Conservation (phyloP, 2,797 vertebrate species). For the Galaxias olidus region DNA sequence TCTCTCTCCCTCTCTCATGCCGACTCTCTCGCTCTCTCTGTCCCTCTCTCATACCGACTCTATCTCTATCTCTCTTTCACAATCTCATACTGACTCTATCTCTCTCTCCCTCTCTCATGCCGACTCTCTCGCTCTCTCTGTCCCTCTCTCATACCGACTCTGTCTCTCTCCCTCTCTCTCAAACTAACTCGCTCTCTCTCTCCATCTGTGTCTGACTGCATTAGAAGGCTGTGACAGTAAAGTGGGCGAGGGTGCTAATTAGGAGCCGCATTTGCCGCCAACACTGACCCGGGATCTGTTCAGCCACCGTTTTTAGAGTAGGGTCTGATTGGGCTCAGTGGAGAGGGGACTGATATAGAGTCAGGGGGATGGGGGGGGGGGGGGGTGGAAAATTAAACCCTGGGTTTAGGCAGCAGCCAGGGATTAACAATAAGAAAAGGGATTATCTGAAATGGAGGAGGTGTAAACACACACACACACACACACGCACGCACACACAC, state of each 20-base stretch:
- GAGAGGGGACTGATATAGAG: slow-evolving; percentile 10
- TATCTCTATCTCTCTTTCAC: not conserved
- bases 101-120: not conserved
- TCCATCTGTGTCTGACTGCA: slow-evolving; percentile 13
- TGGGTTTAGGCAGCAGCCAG: slow-evolving; percentile 6
- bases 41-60: slow-evolving; percentile 12
- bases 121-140: slow-evolving; percentile 6
- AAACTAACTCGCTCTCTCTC: slow-evolving; percentile 4
- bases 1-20: slow-evolving; percentile 6
- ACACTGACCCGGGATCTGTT: slow-evolving; percentile 22
- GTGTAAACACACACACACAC: not conserved
- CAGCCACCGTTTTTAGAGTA: not conserved
- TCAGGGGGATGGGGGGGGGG: too few species aligned
- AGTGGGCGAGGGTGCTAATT: slow-evolving; percentile 40
- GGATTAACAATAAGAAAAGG: slow-evolving; percentile 32
- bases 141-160: slow-evolving; percentile 6
- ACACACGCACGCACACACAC: slow-evolving; percentile 9
- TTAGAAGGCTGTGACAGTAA: slow-evolving; percentile 9
- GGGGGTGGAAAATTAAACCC: too few species aligned
- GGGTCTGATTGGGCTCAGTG: slow-evolving; percentile 14
- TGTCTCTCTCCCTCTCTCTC: too few species aligned
- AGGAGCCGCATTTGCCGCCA: slow-evolving; percentile 20
- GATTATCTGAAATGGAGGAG: slow-evolving; percentile 31
- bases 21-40: slow-evolving; percentile 1
- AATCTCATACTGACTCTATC: slow-evolving; percentile 8